Conservation (phyloP, 1,140 invertebrate genomes). For the Ceratoteleas bidentatus region DNA sequence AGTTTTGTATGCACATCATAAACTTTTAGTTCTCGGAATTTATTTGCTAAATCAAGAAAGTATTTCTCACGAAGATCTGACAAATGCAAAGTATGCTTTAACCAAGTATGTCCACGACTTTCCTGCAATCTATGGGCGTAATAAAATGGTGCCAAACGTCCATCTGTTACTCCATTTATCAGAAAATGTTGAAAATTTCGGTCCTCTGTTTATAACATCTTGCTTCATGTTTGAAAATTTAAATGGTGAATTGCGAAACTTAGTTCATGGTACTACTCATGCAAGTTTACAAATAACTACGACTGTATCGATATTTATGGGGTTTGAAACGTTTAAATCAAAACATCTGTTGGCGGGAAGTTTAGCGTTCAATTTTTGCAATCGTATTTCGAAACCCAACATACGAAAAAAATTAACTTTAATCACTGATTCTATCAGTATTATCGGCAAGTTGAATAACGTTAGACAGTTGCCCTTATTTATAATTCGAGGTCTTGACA, state of each 20-base stretch:
- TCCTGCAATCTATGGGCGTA: background rate
- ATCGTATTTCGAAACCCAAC: background rate
- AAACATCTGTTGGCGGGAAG: background rate
- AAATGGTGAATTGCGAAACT: background rate
- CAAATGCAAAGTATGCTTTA: background rate
- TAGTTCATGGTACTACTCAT: background rate
- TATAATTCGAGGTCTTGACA: no score
- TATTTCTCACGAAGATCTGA: background rate
- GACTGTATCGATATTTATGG: background rate
- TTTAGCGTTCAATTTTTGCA: background rate
- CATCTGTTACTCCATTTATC: background rate
- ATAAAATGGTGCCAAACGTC: background rate
- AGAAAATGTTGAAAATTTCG: background rate
- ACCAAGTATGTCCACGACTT: background rate
- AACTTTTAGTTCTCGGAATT: background rate
- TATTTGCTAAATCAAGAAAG: background rate
- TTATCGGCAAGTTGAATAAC: background rate
- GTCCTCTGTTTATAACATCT: background rate
- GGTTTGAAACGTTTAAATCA: background rate
- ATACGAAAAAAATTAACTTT: background rate
- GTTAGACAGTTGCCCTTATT: background rate
- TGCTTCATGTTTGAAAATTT: background rate
- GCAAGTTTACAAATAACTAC: slow-evolving; percentile 1
- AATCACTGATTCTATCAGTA: background rate
- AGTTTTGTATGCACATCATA: background rate